Evolutionary conservation across 1,140 invertebrate genomes (phyloP).

Genomic region (Oryctes rhinoceros): DNA sequence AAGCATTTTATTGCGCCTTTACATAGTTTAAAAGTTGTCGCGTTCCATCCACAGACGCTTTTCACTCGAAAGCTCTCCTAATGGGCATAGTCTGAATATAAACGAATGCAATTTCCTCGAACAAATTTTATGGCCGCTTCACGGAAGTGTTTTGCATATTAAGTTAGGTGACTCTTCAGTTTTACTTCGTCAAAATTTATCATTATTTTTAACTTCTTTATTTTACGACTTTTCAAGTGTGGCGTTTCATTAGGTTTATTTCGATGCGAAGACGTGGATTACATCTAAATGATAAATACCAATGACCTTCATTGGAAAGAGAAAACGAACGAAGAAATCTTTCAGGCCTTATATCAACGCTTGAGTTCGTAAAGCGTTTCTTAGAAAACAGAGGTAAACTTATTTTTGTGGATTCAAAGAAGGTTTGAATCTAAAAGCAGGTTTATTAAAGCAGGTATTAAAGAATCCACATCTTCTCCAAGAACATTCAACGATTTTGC

Average conservation of each 20-base stretch:
- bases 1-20: conserved; percentile 24
- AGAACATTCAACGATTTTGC: too few relatives aligned
- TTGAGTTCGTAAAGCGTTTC: too few relatives aligned
- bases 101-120: conserved; percentile 34
- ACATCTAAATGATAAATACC: not conserved
- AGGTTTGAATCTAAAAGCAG: too few relatives aligned
- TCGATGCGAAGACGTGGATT: not conserved
- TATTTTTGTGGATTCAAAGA: too few relatives aligned
- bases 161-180: conserved; percentile 12
- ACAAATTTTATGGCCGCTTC: conserved; percentile 28
- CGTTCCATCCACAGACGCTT: not conserved
- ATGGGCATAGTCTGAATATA: conserved; percentile 23
- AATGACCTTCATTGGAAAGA: not conserved
- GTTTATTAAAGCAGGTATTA: too few relatives aligned
- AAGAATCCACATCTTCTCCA: too few relatives aligned
- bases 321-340: too few relatives aligned
- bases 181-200: conserved; percentile 19
- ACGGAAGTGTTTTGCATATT: conserved; percentile 30
- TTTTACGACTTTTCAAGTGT: not conserved
- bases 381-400: too few relatives aligned
- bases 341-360: too few relatives aligned
- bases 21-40: conserved; percentile 34
- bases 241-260: not conserved
- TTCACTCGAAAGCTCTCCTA: conserved; percentile 14
- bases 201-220: conserved; percentile 3